Conservation (phyloP, 2,113 vertebrate species). For the Eclectus roratus region DNA sequence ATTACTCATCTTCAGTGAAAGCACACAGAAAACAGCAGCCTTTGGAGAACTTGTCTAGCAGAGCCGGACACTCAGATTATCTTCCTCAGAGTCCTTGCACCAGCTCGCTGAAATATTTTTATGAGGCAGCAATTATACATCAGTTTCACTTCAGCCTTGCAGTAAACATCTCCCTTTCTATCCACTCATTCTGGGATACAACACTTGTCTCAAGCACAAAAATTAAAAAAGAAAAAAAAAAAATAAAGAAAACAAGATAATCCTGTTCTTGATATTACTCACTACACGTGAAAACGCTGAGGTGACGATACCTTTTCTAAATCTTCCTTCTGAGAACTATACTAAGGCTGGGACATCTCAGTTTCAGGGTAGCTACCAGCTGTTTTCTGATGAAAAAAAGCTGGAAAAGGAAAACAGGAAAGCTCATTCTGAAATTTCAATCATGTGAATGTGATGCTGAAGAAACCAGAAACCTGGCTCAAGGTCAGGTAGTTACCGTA, state of each 20-base stretch:
- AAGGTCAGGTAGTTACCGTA: neutral
- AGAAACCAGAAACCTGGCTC: neutral
- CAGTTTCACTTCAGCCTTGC: neutral
- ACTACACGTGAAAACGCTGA: neutral
- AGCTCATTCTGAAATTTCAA: neutral
- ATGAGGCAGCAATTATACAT: neutral
- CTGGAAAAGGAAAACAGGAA: neutral
- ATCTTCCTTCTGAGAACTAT: neutral
- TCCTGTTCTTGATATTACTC: neutral
- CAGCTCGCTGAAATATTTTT: neutral
- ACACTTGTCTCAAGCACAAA: neutral
- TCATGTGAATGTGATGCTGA: neutral
- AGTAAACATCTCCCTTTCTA: neutral
- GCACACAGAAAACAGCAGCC: neutral
- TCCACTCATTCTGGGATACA: neutral
- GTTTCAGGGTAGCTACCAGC: neutral
- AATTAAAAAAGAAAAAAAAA: fast-evolving
- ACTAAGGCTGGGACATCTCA: neutral
- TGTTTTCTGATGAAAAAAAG: neutral
- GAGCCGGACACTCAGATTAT: neutral
- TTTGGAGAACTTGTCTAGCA: neutral
- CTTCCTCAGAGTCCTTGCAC: neutral
- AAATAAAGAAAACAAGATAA: fast-evolving
- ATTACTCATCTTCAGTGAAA: neutral
- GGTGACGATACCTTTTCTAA: neutral